These are phyloP conservation scores for Dromococcyx pavoninus DNA, from an alignment of 2,797 vertebrate species.

Conservation along the genomic window DNA sequence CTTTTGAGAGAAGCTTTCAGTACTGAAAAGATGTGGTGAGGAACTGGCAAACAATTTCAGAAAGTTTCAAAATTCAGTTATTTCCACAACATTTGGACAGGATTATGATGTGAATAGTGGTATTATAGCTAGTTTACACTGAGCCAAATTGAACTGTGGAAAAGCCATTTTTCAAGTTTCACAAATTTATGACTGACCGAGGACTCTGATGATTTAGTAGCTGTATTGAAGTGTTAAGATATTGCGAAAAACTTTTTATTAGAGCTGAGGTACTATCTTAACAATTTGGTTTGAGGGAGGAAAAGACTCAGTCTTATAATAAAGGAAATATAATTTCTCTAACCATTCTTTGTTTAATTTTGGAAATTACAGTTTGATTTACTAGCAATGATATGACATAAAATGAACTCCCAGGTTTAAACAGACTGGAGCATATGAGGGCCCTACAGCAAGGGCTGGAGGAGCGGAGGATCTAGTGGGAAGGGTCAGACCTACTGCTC, in stretches of 20 bases:
- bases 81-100: not conserved
- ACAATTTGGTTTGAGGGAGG: not conserved
- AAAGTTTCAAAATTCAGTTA: not conserved
- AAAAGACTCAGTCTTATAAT: not conserved
- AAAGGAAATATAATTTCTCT: not conserved
- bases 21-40: not conserved
- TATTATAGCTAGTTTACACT: not conserved
- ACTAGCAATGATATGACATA: not conserved
- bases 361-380: not conserved
- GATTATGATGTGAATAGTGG: not conserved
- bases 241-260: not conserved
- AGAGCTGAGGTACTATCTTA: not conserved
- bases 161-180: not conserved
- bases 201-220: not conserved
- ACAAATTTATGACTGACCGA: not conserved
- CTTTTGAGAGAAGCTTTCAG: not conserved
- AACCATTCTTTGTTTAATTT: not conserved
- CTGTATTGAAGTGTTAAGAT: not conserved
- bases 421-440: not conserved
- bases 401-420: not conserved
- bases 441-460: not conserved
- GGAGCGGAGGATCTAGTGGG: not conserved
- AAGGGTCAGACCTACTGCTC: accelerated
- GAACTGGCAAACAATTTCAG: not conserved
- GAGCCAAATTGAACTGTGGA: not conserved